Conservation (phyloP, 2,113 vertebrate genomes). For the Piliocolobus tephrosceles region DNA sequence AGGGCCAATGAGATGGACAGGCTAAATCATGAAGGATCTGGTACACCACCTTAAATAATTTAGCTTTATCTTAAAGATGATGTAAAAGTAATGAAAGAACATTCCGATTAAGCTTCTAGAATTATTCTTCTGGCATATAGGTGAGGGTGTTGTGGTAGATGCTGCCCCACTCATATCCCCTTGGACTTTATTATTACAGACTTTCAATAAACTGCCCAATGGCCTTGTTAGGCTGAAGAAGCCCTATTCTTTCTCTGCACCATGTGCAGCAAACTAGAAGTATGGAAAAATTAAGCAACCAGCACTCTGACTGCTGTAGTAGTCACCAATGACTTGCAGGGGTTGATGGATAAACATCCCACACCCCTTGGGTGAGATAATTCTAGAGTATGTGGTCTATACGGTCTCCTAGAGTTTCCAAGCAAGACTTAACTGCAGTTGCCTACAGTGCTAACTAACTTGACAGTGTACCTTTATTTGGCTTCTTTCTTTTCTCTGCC, state of each 20-base stretch:
- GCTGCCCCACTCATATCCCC: background rate
- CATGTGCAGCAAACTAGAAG: background rate
- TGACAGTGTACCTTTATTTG: background rate
- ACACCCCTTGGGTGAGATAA: background rate
- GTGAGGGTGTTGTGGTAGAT: background rate
- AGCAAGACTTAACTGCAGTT: background rate
- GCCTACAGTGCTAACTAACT: background rate
- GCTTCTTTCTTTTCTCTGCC: background rate
- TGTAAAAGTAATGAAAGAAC: background rate
- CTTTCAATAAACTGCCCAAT: background rate
- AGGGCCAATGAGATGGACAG: background rate
- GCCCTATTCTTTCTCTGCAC: background rate
- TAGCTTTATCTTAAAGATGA: constrained; percentile 10
- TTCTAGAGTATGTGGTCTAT: background rate
- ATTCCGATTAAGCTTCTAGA: background rate
- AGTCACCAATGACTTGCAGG: background rate
- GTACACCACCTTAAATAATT: background rate
- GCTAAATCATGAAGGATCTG: background rate
- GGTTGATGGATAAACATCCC: background rate
- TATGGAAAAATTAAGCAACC: background rate
- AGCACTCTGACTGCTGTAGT: background rate
- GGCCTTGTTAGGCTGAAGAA: background rate
- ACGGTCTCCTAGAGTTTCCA: background rate
- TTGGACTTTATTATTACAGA: background rate
- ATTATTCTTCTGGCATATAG: background rate